Base-by-base conservation (phyloP, 2,113 vertebrate species). In the Ptychochromis oligacanthus region DNA sequence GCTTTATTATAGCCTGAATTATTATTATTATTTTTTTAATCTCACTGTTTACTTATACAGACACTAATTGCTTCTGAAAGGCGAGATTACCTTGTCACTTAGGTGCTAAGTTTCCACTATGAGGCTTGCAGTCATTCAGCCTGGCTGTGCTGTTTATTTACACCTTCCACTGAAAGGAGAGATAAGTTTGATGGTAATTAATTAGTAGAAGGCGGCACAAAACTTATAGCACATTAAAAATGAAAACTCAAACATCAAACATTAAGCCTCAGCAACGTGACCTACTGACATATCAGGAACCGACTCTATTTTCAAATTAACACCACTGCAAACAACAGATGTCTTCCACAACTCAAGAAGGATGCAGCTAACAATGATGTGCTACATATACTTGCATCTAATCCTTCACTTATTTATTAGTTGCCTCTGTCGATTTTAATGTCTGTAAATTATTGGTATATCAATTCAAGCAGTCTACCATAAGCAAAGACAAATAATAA, bases 31-130 rank as follows among this genome's bases (percentile, higher is more conserved):
- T n/a, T n/a, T n/a, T n/a, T n/a, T 3, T 12, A 55, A 72, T 54
- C 22, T 59, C 22, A 14, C 61, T 43, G 31, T 62, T 61, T 75
- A 24, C 56, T 52, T 72, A 34, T 54, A 34, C 67, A 56, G 46
- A 20, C 43, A 46, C 59, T 78, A 28, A 78, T 52, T 75, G 75
- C 75, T 79, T 75, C 34, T 72, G 56, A 77, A 78, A 75, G 22
- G 26, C 26, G 57, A 59, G 54, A 85, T 80, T 85, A 77, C 61
- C 52, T 61, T 67, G 62, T 31, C 28, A 58, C 26, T 79, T 24
- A 77, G 59, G 59, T 87, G 81, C 52, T 56, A 62, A 75, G 34
- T 28, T 40, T 83, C 52, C 28, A 28, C 31, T n/a, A 20, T 72
- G 67, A 54, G 18, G 67, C 67, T 3, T 82, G 49, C 26, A 67